Evolutionary conservation across 2,797 vertebrate genomes (phyloP).

Genomic region (Sebastes kiyomatsui): DNA sequence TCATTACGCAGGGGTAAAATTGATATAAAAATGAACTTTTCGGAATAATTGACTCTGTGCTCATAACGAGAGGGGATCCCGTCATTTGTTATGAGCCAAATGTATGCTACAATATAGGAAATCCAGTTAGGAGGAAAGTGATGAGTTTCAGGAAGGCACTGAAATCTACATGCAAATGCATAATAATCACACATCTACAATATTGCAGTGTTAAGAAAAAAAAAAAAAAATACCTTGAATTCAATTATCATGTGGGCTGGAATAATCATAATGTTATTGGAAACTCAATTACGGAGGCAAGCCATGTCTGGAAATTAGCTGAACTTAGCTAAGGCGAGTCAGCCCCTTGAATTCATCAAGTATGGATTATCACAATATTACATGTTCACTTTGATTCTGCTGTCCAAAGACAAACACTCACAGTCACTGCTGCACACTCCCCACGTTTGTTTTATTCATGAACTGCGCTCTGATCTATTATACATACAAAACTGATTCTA

Average conservation of each 20-base stretch:
- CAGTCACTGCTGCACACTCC: constrained; percentile 93
- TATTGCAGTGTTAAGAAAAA: constrained; percentile 98
- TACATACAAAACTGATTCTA: constrained; percentile 99
- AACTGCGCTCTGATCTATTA: constrained; percentile 99
- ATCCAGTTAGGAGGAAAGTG: constrained; percentile 99
- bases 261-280: constrained; percentile 99
- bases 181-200: constrained; percentile 99
- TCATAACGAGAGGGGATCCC: constrained; percentile 82
- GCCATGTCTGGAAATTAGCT: constrained; percentile 99
- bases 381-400: constrained; percentile 99
- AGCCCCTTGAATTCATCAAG: constrained; percentile 99
- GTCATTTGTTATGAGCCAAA: constrained; percentile 92
- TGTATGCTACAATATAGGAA: constrained; percentile 98
- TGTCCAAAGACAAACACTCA: constrained; percentile 99
- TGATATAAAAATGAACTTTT: constrained; percentile 85
- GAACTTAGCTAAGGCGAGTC: constrained; percentile 98
- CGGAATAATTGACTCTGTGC: constrained; percentile 85
- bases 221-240: constrained; percentile 97
- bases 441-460: constrained; percentile 99
- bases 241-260: constrained; percentile 98
- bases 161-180: constrained; percentile 98
- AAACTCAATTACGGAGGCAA: constrained; percentile 99
- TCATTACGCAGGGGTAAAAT: constrained; percentile 73
- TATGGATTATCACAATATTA: constrained; percentile 99
- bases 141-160: constrained; percentile 93